phyloP scores from a whole-genome alignment of 2,888 invertebrate genomes.

The Agrotis exclamationis region DNA sequence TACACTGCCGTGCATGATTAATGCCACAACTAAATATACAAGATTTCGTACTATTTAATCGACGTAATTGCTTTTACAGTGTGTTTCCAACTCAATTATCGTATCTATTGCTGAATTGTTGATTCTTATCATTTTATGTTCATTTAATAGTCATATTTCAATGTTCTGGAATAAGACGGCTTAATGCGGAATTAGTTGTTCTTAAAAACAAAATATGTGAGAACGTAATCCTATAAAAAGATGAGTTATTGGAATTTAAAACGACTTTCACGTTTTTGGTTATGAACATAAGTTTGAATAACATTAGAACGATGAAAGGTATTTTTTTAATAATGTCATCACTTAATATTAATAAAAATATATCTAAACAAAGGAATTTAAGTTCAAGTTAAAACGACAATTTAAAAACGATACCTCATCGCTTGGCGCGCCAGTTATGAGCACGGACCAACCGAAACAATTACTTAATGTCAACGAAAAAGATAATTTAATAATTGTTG shows the following conservation, averaged over 20 bases:
- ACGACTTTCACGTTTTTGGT: conserved; percentile 40
- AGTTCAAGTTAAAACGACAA: conserved; percentile 76
- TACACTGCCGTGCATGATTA: conserved; percentile 83
- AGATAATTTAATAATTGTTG: conserved; percentile 91
- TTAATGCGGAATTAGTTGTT: conserved; percentile 30
- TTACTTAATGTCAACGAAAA: conserved; percentile 91
- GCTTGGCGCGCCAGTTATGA: conserved; percentile 81
- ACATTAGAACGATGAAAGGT: conserved; percentile 33
- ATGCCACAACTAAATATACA: conserved; percentile 78
- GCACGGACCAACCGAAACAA: conserved; percentile 84
- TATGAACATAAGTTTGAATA: conserved; percentile 24
- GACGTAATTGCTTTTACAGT: conserved; percentile 74
- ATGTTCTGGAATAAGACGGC: conserved; percentile 28
- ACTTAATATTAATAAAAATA: conserved; percentile 70
- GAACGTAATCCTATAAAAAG: conserved; percentile 18
- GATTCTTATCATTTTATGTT: conserved; percentile 66
- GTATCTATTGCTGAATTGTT: conserved; percentile 66
- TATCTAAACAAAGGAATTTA: conserved; percentile 78
- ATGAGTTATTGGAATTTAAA: conserved; percentile 43
- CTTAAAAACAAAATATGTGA: conserved; percentile 25
- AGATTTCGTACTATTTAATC: conserved; percentile 78
- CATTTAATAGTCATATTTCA: conserved; percentile 47
- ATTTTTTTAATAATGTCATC: conserved; percentile 62
- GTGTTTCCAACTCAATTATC: conserved; percentile 66
- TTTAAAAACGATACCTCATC: conserved; percentile 84